A percentile compares a stretch with the other conserved stretches of the same genome.
These are phyloP conservation scores for Scophthalmus maximus DNA, from an alignment of 2,113 vertebrate genomes.

Conservation along the genomic window DNA sequence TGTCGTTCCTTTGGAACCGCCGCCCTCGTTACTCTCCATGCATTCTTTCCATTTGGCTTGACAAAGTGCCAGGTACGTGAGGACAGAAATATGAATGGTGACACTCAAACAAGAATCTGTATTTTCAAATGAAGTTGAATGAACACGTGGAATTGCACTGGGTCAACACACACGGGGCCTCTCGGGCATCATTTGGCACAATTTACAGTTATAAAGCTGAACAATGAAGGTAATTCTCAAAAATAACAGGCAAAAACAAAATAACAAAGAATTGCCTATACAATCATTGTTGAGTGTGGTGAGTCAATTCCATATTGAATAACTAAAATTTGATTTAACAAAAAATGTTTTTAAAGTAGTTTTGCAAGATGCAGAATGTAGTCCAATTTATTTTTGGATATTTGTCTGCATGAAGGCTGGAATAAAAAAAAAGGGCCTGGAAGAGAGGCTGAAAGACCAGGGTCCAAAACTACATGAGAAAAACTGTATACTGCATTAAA, in stretches of 20 bases:
- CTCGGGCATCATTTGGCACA: not conserved
- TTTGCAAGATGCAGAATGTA: too few species aligned
- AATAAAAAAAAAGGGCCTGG: not conserved
- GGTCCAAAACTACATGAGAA: not conserved
- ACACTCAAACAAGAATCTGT: not conserved
- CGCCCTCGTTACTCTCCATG: not conserved
- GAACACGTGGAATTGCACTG: not conserved
- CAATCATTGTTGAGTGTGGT: not conserved
- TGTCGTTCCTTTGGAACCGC: not conserved
- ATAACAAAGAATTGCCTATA: not conserved
- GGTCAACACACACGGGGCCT: not conserved
- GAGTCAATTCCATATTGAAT: not conserved
- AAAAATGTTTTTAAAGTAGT: too few species aligned
- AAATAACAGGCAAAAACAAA: not conserved
- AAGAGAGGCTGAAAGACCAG: not conserved
- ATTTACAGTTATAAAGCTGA: not conserved
- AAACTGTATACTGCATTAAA: not conserved
- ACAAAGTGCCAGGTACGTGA: not conserved
- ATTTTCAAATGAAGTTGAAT: not conserved
- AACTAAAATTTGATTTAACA: not conserved
- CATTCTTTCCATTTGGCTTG: not conserved
- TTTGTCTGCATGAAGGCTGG: not conserved
- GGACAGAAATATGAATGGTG: not conserved
- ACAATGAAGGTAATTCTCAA: constrained; percentile 6
- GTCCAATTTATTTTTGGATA: not conserved